Base-by-base conservation (phyloP, 2,797 vertebrate species). In the Holocentrus rufus region DNA sequence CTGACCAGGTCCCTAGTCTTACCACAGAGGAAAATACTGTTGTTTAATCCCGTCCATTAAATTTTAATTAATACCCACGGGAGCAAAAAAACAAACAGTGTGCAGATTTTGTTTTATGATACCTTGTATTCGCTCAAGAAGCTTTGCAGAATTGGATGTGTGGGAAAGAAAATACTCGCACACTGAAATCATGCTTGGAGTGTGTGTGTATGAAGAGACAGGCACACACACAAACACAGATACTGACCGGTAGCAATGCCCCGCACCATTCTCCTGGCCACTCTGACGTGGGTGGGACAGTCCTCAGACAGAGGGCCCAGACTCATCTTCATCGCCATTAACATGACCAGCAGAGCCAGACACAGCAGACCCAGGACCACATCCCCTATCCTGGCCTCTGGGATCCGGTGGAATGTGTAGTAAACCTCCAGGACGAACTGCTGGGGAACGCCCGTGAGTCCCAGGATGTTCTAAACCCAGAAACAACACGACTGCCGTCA, bases 401-500 rank as follows among this genome's bases (percentile, higher is more conserved):
- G 81, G 2, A 98, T 85, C 69, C 87, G 94, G 77, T 79, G 71
- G 84, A 98, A 95, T 0, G 91, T 97, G 87, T 96, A 94, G 64
- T 97, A 98, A n/a, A 98, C 91, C 84, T 97, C 93, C 82, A 95
- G 91, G 89, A 95, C 92, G 64, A 99, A 99, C 88, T 96, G 92
- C 0, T 94, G 92, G 8, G 97, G 96, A 56, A 97, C 71, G 10
- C 83, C 87, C 49, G 80, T 91, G 53, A 99, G 92, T 14, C 98
- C 98, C 67, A 99, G 92, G 49, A 99, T 91, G 79, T 97, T 97
- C 98, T 99, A 86, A 52, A 63, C 53, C 69, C 49, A 91, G 11
- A 79, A 77, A 85, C 7, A 70, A 60, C 17, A 46, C 0, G 11
- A 44, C 54, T 60, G 30, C 0, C 34, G 57, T 74, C 56, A 20